Conservation (phyloP, 2,113 vertebrate genomes). For the Mohoua ochrocephala region DNA sequence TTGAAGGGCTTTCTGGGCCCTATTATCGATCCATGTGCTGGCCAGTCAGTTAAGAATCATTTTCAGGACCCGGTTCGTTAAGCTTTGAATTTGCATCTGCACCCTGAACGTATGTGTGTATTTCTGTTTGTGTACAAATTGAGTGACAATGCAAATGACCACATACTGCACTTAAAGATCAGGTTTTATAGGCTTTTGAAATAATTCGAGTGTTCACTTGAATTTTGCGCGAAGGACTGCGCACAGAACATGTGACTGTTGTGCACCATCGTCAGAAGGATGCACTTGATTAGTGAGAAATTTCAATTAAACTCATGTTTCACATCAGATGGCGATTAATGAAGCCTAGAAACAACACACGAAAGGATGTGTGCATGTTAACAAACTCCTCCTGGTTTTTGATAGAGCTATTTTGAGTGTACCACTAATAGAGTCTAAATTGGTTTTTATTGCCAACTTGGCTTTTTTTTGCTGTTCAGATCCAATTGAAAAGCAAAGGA, state of each 20-base stretch:
- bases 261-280: background rate
- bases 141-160: background rate
- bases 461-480: background rate
- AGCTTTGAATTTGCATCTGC: constrained; percentile 41
- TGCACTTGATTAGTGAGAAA: background rate
- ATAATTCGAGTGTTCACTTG: background rate
- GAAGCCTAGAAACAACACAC: background rate
- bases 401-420: background rate
- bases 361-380: background rate
- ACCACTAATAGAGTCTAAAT: background rate
- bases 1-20: constrained; percentile 17
- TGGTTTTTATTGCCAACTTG: background rate
- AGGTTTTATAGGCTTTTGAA: background rate
- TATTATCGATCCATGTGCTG: background rate
- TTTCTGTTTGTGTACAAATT: background rate
- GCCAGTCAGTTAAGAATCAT: constrained; percentile 14
- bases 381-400: background rate
- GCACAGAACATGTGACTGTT: background rate
- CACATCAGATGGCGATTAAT: background rate
- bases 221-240: background rate
- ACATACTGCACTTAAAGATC: background rate
- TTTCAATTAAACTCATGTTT: background rate
- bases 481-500: background rate
- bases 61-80: constrained; percentile 26
- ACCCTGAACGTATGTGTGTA: background rate